Conservation (phyloP, 2,888 invertebrate genomes). For the Leucania comma region DNA sequence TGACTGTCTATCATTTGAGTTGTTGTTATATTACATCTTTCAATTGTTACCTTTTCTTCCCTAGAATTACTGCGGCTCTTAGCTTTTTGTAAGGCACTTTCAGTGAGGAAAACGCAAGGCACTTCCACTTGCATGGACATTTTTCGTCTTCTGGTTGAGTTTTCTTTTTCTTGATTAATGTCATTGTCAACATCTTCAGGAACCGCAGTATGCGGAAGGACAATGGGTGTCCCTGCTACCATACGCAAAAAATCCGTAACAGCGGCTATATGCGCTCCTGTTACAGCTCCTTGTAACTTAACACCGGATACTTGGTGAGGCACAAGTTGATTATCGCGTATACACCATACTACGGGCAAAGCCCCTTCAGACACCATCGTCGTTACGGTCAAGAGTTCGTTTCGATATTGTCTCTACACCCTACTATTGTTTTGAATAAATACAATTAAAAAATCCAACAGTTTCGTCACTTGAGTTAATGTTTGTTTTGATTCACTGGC, state of each 20-base stretch:
- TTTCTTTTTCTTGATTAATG: constrained; percentile 86
- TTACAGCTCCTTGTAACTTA: constrained; percentile 92
- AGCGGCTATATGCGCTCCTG: constrained; percentile 92
- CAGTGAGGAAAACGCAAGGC: constrained; percentile 89
- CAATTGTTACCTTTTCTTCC: constrained; percentile 85
- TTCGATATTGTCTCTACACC: constrained; percentile 57
- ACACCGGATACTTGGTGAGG: constrained; percentile 93
- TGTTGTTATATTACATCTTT: constrained; percentile 78
- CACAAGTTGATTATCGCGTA: constrained; percentile 92
- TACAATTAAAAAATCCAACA: constrained; percentile 34
- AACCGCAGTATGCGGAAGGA: constrained; percentile 88
- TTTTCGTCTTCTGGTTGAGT: constrained; percentile 84
- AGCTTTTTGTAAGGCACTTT: constrained; percentile 87
- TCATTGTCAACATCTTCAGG: constrained; percentile 85
- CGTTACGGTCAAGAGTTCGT: constrained; percentile 71
- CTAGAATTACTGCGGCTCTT: constrained; percentile 86
- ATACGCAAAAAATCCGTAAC: constrained; percentile 92
- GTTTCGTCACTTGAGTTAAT: constrained; percentile 67
- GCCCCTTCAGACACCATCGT: constrained; percentile 92
- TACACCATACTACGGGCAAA: constrained; percentile 92
- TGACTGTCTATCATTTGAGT: constrained; percentile 82
- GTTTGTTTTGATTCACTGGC: constrained; percentile 74
- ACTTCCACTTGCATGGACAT: constrained; percentile 90
- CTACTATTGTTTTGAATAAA: constrained; percentile 43
- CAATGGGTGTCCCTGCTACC: constrained; percentile 92